These are phyloP conservation scores for Clivina fossor DNA, from an alignment of 2,888 invertebrate genomes.

Conservation along the genomic window DNA sequence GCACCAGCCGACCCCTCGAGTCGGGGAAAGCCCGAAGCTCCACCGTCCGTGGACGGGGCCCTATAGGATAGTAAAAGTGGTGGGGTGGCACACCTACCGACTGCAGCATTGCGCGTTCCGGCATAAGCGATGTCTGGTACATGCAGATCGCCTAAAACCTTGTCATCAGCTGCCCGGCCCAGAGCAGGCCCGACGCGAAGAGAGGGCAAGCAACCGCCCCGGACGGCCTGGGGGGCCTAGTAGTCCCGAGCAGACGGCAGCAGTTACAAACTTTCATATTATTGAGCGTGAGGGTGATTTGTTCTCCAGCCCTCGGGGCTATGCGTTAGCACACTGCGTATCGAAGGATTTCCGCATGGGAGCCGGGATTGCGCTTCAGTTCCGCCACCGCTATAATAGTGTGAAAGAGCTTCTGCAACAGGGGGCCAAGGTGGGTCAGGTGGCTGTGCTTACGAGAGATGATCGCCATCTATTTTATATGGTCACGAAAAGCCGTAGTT, in stretches of 20 bases:
- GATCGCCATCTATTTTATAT: neutral
- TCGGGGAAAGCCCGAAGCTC: slow-evolving; percentile 2
- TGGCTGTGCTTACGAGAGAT: neutral
- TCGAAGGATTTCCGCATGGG: neutral
- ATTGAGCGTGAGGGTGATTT: neutral
- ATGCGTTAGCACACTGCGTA: neutral
- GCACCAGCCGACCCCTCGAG: slow-evolving; percentile 5
- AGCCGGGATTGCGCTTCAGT: neutral
- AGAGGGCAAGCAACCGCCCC: slow-evolving; percentile 4
- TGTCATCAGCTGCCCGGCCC: slow-evolving; percentile 7
- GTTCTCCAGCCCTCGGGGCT: neutral
- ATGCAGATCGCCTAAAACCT: slow-evolving; percentile 8
- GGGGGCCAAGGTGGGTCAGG: neutral
- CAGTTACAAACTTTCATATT: neutral
- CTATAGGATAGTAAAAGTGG: neutral
- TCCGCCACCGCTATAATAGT: neutral
- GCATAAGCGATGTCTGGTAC: neutral
- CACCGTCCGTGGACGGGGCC: neutral
- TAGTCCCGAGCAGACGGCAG: neutral
- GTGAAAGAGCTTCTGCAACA: neutral
- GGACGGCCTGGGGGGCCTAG: slow-evolving; percentile 14
- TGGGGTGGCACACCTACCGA: neutral
- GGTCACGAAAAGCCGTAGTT: neutral
- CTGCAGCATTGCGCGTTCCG: slow-evolving; percentile 13
- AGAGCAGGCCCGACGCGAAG: slow-evolving; percentile 13